A percentile compares a stretch with the other conserved stretches of the same genome.
phyloP scores from a whole-genome alignment of 2,113 vertebrate species.

The Gyps fulvus region DNA sequence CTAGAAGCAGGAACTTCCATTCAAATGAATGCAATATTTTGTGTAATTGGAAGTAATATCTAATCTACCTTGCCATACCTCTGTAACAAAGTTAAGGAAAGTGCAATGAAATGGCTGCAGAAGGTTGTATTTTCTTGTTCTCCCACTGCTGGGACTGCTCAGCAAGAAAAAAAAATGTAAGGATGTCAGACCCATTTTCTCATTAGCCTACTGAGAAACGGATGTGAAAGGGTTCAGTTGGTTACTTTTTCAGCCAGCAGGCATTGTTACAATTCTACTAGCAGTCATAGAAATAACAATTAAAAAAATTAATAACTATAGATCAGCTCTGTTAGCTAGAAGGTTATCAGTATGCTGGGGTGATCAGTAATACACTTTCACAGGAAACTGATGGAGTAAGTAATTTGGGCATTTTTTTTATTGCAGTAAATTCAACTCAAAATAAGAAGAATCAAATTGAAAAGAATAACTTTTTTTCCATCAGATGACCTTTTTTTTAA shows the following conservation, averaged over 20 bases:
- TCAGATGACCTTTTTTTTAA: too few species aligned
- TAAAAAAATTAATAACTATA: not conserved
- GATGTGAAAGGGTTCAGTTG: not conserved
- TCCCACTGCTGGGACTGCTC: not conserved
- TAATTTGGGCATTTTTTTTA: not conserved
- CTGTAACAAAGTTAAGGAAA: not conserved
- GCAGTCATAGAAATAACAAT: not conserved
- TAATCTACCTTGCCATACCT: not conserved
- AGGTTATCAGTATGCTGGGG: not conserved
- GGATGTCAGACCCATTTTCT: not conserved
- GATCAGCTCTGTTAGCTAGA: not conserved
- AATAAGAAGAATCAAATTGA: not conserved
- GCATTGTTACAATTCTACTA: not conserved
- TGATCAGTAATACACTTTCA: not conserved
- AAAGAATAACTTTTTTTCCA: not conserved
- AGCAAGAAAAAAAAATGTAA: not conserved
- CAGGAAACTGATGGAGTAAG: not conserved
- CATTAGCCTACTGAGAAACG: constrained; percentile 25
- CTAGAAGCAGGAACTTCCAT: not conserved
- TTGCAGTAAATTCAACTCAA: not conserved
- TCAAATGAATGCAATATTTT: not conserved
- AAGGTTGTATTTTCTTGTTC: not conserved
- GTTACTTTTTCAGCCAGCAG: constrained; percentile 42
- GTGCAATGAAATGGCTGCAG: not conserved
- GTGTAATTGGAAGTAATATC: not conserved